Conservation (phyloP, 2,113 vertebrate genomes). For the Proterorhinus semilunaris region DNA sequence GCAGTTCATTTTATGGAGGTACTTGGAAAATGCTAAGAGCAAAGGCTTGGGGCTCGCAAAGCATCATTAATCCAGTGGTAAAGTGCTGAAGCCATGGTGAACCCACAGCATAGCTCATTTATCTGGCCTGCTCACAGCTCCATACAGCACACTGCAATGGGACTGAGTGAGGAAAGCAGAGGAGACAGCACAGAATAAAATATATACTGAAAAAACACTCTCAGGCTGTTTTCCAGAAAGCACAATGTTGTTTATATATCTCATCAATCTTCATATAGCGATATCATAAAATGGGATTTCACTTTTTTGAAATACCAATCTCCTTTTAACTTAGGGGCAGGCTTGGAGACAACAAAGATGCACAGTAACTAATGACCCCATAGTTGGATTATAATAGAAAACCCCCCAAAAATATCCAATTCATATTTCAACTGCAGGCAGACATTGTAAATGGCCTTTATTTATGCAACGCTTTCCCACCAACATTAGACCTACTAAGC, state of each 20-base stretch:
- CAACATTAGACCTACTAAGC: too few relatives aligned
- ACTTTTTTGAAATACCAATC: not conserved
- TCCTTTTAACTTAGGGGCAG: not conserved
- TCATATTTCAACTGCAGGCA: too few relatives aligned
- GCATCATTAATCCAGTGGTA: constrained; percentile 73
- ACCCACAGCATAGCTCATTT: constrained; percentile 72
- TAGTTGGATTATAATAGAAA: too few relatives aligned
- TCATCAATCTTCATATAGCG: not conserved
- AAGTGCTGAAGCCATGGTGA: constrained; percentile 63
- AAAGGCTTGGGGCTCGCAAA: constrained; percentile 54
- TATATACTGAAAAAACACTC: constrained; percentile 21
- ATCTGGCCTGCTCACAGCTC: constrained; percentile 64
- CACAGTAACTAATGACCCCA: not conserved
- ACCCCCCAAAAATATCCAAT: too few relatives aligned
- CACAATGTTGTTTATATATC: constrained; percentile 19
- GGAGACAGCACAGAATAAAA: constrained; percentile 41
- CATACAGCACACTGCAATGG: constrained; percentile 48
- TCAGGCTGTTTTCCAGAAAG: constrained; percentile 26
- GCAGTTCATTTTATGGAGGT: constrained; percentile 59
- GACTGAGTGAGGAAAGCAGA: constrained; percentile 33
- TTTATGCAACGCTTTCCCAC: too few relatives aligned
- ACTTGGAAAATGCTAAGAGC: constrained; percentile 64
- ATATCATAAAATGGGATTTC: not conserved
- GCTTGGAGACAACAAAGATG: not conserved
- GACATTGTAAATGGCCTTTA: too few relatives aligned